Conservation (phyloP, 2,797 vertebrate genomes). For the Tolypeutes matacus region DNA sequence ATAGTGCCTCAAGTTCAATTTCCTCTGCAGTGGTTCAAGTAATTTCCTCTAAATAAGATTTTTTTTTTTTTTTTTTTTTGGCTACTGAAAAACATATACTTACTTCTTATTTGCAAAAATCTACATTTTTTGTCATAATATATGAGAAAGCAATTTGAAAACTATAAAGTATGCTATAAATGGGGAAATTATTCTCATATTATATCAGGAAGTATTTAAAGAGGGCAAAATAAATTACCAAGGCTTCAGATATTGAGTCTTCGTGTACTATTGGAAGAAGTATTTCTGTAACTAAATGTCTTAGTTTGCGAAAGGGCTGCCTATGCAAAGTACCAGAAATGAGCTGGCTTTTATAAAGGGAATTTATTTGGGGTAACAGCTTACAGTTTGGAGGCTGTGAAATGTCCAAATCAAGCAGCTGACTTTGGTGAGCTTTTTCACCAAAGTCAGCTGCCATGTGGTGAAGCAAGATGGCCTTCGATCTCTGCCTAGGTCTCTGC, state of each 20-base stretch:
- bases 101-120: background rate
- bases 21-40: background rate
- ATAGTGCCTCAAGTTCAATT: background rate
- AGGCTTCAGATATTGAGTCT: background rate
- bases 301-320: too few relatives aligned
- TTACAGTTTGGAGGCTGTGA: too few relatives aligned
- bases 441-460: too few relatives aligned
- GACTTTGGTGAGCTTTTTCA: too few relatives aligned
- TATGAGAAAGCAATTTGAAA: constrained; percentile 13
- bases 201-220: background rate
- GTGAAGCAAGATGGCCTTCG: too few relatives aligned
- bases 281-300: background rate
- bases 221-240: background rate
- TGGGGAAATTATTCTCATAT: background rate
- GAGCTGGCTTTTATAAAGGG: too few relatives aligned
- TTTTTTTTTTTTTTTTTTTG: background rate
- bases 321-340: too few relatives aligned
- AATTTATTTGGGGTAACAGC: too few relatives aligned
- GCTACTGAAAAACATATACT: constrained; percentile 1
- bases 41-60: constrained; percentile 48
- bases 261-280: background rate
- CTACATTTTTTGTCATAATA: constrained; percentile 19
- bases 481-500: too few relatives aligned
- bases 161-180: background rate
- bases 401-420: too few relatives aligned